Evolutionary conservation across 1,140 invertebrate genomes (phyloP).

Genomic region (Scaptomyza pallida): DNA sequence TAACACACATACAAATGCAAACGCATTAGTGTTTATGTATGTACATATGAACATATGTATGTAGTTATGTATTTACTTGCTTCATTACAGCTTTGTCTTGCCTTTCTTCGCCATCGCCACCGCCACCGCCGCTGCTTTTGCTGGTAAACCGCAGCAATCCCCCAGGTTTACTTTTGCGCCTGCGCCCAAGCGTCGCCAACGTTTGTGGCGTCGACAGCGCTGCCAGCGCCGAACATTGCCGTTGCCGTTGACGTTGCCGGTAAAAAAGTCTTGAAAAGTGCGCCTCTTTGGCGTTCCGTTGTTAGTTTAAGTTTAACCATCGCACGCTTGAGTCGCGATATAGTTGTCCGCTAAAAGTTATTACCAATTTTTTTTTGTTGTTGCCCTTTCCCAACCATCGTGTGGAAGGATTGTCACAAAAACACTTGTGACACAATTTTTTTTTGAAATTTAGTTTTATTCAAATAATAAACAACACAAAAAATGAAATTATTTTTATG

Average conservation of each 20-base stretch:
- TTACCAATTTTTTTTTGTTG: slow-evolving; percentile 11
- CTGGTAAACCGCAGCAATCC: slow-evolving; percentile 58
- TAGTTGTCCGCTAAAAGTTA: slow-evolving; percentile 46
- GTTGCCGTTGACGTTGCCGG: slow-evolving; percentile 59
- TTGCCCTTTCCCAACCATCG: not conserved
- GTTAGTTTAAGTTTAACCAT: slow-evolving; percentile 83
- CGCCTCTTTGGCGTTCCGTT: slow-evolving; percentile 69
- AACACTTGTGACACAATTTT: slow-evolving; percentile 5
- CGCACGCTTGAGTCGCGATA: slow-evolving; percentile 72
- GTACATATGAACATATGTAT: not conserved
- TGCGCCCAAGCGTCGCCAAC: slow-evolving; percentile 27
- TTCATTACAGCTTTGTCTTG: slow-evolving; percentile 67
- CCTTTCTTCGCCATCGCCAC: slow-evolving; percentile 85
- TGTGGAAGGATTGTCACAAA: slow-evolving; percentile 16
- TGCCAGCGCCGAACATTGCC: slow-evolving; percentile 85
- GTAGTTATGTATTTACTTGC: slow-evolving; percentile 35
- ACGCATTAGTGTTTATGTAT: not conserved
- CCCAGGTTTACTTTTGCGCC: slow-evolving; percentile 57
- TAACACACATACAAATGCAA: slow-evolving; percentile 18
- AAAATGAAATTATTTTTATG: slow-evolving; percentile 82
- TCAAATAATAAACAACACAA: slow-evolving; percentile 25
- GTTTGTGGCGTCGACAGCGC: slow-evolving; percentile 70
- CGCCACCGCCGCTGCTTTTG: slow-evolving; percentile 88
- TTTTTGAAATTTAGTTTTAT: slow-evolving; percentile 26
- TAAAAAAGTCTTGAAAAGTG: slow-evolving; percentile 84